These are phyloP conservation scores for Ichneumon xanthorius DNA, from an alignment of 2,888 invertebrate species.

Conservation along the genomic window DNA sequence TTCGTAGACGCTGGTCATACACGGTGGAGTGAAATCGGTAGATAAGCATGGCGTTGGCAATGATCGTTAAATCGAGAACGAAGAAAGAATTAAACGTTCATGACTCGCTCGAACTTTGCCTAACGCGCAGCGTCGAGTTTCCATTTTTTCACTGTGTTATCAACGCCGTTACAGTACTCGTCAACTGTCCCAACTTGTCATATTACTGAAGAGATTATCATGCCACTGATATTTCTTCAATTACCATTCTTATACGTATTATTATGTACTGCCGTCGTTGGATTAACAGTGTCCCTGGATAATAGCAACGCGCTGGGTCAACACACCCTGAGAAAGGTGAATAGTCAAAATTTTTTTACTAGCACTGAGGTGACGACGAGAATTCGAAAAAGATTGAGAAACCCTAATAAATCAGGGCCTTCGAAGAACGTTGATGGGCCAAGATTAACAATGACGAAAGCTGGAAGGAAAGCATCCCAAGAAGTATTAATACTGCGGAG, in stretches of 20 bases:
- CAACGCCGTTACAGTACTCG: neutral
- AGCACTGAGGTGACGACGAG: neutral
- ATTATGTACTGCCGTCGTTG: neutral
- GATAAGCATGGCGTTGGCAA: conserved; percentile 39
- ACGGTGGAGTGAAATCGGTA: neutral
- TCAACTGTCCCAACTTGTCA: neutral
- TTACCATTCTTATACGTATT: conserved; percentile 24
- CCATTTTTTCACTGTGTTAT: neutral
- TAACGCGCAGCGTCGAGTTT: neutral
- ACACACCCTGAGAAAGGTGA: neutral
- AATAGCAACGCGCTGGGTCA: neutral
- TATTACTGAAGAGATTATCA: neutral
- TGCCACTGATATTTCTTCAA: conserved; percentile 21
- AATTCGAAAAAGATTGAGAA: neutral
- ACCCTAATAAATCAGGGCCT: neutral
- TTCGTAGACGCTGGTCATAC: conserved; percentile 12
- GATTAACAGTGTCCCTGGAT: neutral
- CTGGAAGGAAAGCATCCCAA: neutral
- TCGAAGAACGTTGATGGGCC: neutral
- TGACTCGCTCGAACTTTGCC: neutral
- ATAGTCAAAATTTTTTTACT: neutral
- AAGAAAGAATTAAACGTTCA: conserved; percentile 22
- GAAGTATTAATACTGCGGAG: neutral
- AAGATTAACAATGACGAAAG: neutral
- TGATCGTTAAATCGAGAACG: conserved; percentile 46